Evolutionary conservation across 2,888 invertebrate species (phyloP).

Genomic region (Himalopsyche anomala): DNA sequence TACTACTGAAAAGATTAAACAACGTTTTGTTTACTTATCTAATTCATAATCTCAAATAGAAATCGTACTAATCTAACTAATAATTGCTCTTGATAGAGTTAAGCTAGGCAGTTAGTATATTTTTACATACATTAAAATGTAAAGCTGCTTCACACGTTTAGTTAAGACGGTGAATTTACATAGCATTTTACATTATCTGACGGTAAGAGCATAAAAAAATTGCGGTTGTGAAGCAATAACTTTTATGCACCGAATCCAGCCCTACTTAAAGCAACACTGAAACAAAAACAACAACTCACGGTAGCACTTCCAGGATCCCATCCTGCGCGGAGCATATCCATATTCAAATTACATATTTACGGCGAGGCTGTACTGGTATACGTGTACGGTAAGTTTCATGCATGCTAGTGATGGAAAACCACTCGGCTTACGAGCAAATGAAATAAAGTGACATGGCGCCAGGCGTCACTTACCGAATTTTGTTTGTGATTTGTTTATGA

Average conservation of each 20-base stretch:
- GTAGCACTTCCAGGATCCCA: neutral
- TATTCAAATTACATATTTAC: slow-evolving; percentile 34
- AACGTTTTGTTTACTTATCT: too few species aligned
- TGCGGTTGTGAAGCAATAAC: too few species aligned
- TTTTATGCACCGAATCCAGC: neutral
- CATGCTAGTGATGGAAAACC: slow-evolving; percentile 19
- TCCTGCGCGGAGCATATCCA: slow-evolving; percentile 9
- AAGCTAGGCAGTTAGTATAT: too few species aligned
- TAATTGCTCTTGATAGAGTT: too few species aligned
- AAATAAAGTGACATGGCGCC: neutral
- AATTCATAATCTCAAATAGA: too few species aligned
- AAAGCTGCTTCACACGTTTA: too few species aligned
- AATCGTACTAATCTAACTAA: too few species aligned
- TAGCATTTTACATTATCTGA: too few species aligned
- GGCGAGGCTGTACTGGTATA: neutral
- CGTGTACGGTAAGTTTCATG: neutral
- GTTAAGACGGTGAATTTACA: too few species aligned
- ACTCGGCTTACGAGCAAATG: neutral
- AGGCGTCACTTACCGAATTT: neutral
- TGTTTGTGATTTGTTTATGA: slow-evolving; percentile 16
- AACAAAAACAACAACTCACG: neutral
- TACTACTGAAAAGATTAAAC: too few species aligned
- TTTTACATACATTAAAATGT: too few species aligned
- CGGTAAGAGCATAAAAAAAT: too few species aligned
- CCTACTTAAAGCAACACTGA: neutral